Evolutionary conservation across 2,888 invertebrate genomes (phyloP).

Genomic region (Lathronympha strigana): DNA sequence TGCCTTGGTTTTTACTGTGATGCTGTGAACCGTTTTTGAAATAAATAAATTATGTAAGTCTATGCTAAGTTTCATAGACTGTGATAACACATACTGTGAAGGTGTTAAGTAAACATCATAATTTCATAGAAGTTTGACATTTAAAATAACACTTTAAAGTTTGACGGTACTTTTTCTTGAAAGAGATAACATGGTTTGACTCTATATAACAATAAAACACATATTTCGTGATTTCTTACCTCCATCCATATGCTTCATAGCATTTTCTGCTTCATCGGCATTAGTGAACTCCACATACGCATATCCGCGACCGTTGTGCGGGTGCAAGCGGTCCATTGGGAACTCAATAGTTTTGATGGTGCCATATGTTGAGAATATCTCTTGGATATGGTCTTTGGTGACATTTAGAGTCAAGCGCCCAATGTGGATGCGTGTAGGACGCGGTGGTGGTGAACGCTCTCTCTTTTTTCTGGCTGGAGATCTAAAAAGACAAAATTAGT

Average conservation of each 20-base stretch:
- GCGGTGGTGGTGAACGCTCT: slow-evolving; percentile 94
- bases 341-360: slow-evolving; percentile 95
- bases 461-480: slow-evolving; percentile 87
- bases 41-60: no score
- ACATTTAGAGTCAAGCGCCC: slow-evolving; percentile 97
- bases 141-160: no score
- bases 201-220: no score
- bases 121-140: no score
- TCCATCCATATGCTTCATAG: slow-evolving; percentile 99
- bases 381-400: slow-evolving; percentile 93
- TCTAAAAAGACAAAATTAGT: slow-evolving; percentile 54
- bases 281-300: slow-evolving; percentile 98
- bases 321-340: slow-evolving; percentile 94
- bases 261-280: slow-evolving; percentile 98
- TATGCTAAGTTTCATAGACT: no score
- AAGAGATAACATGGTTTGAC: no score
- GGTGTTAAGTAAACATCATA: no score
- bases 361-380: slow-evolving; percentile 96
- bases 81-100: no score
- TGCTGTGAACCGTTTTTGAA: no score
- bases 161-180: no score
- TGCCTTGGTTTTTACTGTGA: no score
- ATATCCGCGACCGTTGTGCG: slow-evolving; percentile 94
- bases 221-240: slow-evolving; percentile 79
- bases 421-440: slow-evolving; percentile 97